A percentile compares a stretch with the other conserved stretches of the same genome.
Evolutionary conservation across 2,113 vertebrate genomes (phyloP).

Genomic region (Epinephelus fuscoguttatus): DNA sequence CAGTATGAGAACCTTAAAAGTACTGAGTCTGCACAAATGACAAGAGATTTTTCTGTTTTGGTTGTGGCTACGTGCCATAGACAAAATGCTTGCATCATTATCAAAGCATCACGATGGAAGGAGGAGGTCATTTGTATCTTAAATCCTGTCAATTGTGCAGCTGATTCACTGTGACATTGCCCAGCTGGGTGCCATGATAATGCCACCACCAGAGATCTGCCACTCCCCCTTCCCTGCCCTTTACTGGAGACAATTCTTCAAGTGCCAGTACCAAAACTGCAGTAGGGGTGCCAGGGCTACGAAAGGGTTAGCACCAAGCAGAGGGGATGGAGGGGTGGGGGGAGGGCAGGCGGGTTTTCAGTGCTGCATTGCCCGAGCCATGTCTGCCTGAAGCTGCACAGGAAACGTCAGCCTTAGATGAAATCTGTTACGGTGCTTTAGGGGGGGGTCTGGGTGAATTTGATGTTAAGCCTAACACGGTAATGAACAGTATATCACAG

Average conservation of each 20-base stretch:
- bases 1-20: slow-evolving; percentile 22
- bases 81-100: not conserved
- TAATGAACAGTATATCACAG: slow-evolving; percentile 20
- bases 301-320: slow-evolving; percentile 59
- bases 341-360: slow-evolving; percentile 11
- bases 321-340: not conserved
- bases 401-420: slow-evolving; percentile 20
- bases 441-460: not conserved
- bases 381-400: slow-evolving; percentile 31
- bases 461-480: slow-evolving; percentile 1
- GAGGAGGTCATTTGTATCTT: not conserved
- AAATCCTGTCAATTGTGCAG: not conserved
- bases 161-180: slow-evolving; percentile 51
- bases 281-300: slow-evolving; percentile 50
- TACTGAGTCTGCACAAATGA: not conserved
- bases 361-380: slow-evolving; percentile 51
- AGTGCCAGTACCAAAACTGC: slow-evolving; percentile 67
- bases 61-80: not conserved
- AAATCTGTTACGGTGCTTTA: not conserved
- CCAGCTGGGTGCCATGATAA: slow-evolving; percentile 49
- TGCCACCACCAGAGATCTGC: slow-evolving; percentile 46
- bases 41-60: not conserved
- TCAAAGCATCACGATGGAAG: not conserved
- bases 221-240: slow-evolving; percentile 38
- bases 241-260: slow-evolving; percentile 50